Percentiles rank a stretch among this genome's conserved stretches.
Conservation (phyloP, 1,140 invertebrate species). For the Wiebesia pumilae region DNA sequence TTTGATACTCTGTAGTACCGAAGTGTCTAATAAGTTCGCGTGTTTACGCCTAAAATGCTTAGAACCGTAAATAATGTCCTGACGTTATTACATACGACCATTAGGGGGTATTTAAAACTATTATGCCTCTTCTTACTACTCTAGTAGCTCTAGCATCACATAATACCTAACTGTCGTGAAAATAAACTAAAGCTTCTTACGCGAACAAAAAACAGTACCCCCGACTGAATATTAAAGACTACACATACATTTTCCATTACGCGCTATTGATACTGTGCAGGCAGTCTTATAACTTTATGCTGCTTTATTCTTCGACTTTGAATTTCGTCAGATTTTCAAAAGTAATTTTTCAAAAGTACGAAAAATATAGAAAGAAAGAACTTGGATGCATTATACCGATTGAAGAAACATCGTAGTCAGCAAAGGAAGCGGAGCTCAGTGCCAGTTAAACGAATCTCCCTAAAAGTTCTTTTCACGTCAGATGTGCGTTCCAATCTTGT, state of each 20-base stretch:
- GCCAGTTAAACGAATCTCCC: no score
- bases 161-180: neutral
- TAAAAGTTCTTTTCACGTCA: no score
- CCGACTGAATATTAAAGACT: neutral
- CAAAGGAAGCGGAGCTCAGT: no score
- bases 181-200: neutral
- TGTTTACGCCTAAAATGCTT: constrained; percentile 7
- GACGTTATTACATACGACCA: neutral
- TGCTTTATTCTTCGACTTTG: no score
- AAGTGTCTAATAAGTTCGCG: neutral
- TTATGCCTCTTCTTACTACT: neutral
- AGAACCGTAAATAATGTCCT: neutral
- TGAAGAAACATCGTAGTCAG: no score
- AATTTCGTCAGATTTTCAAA: no score
- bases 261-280: neutral
- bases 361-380: no score
- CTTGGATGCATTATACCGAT: no score
- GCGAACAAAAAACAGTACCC: neutral
- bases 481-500: no score
- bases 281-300: neutral
- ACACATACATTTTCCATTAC: neutral
- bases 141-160: neutral
- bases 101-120: neutral
- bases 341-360: no score
- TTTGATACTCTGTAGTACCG: neutral